Evolutionary conservation across 2,888 invertebrate genomes (phyloP).

Genomic region (Xestia sexstrigata): DNA sequence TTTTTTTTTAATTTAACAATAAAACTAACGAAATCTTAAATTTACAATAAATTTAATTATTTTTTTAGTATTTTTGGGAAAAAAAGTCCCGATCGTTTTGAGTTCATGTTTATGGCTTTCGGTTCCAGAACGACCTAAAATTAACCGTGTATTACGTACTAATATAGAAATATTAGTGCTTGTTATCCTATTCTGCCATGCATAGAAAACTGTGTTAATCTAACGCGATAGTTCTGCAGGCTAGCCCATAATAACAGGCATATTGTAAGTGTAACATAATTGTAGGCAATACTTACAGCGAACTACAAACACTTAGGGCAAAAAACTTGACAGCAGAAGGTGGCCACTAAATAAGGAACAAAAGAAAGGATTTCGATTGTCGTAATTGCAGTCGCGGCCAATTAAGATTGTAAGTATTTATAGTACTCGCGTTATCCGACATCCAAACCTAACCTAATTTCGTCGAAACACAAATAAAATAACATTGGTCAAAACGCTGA

Average conservation of each 20-base stretch:
- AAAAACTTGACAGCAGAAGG: background rate
- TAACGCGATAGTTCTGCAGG: background rate
- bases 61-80: too few species aligned
- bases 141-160: too few species aligned
- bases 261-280: too few species aligned
- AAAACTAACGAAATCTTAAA: too few species aligned
- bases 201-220: background rate
- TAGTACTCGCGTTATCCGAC: background rate
- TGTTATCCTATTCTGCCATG: background rate
- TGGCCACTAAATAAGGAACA: background rate
- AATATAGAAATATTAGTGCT: background rate
- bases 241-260: too few species aligned
- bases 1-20: too few species aligned
- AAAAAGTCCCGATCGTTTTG: too few species aligned
- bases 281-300: too few species aligned
- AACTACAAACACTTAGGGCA: background rate
- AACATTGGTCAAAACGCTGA: background rate
- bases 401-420: constrained; percentile 18
- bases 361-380: background rate
- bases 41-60: too few species aligned
- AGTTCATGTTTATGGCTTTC: too few species aligned
- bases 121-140: too few species aligned
- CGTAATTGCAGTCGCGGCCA: too few species aligned
- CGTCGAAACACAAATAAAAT: background rate
- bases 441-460: constrained; percentile 5